Evolutionary conservation across 1,140 invertebrate species (phyloP).

Genomic region (Neocloeon triangulifer): DNA sequence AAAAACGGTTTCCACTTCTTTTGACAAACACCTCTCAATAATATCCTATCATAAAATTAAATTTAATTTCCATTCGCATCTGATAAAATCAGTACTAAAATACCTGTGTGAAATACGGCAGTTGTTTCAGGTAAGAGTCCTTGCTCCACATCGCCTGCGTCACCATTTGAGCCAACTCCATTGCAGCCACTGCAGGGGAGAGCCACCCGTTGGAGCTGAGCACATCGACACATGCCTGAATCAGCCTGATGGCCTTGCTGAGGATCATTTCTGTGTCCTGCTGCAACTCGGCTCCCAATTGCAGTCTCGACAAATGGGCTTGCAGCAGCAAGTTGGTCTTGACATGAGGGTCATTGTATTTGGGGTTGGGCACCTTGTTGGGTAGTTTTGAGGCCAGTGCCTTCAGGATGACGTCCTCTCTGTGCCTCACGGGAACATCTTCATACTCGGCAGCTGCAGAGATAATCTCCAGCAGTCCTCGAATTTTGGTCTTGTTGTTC

Average conservation of each 20-base stretch:
- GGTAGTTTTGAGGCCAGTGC: conserved; percentile 54
- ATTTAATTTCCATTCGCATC: conserved; percentile 2
- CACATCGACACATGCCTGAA: conserved; percentile 98
- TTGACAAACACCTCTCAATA: background rate
- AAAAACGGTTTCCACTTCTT: conserved; percentile 87
- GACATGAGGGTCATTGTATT: conserved; percentile 90
- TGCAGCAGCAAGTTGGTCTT: conserved; percentile 93
- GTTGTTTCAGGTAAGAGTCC: conserved; percentile 89
- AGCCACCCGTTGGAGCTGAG: conserved; percentile 95
- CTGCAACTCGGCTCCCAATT: conserved; percentile 85
- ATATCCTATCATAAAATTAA: background rate
- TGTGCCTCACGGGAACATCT: conserved; percentile 78
- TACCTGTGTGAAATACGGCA: conserved; percentile 81
- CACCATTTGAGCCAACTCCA: conserved; percentile 99
- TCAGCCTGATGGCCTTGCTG: conserved; percentile 66
- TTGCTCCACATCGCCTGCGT: conserved; percentile 99
- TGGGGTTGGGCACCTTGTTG: conserved; percentile 36
- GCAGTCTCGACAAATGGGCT: conserved; percentile 84
- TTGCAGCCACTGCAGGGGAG: conserved; percentile 89
- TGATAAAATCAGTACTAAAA: conserved; percentile 2
- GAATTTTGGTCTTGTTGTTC: conserved; percentile 92
- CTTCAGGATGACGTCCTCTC: conserved; percentile 77
- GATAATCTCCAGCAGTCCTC: conserved; percentile 93
- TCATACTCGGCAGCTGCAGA: conserved; percentile 94
- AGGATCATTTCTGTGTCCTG: conserved; percentile 87